Evolutionary conservation across 2,797 vertebrate species (phyloP).

Genomic region (Microctenopoma stevenorrisi): DNA sequence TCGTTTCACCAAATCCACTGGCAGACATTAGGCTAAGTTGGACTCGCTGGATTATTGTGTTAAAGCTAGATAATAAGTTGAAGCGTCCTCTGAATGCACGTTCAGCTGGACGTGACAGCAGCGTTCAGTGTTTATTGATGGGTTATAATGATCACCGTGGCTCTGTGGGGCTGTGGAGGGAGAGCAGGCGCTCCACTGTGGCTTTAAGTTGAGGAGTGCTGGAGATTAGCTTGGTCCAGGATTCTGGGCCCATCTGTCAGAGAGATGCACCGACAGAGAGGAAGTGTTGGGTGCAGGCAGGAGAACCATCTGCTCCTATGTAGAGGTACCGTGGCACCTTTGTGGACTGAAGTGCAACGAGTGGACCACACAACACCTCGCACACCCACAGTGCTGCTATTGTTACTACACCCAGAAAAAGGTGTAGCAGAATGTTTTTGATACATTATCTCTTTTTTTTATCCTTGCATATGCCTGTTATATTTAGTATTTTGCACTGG

Average conservation of each 20-base stretch:
- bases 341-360: slow-evolving; percentile 38
- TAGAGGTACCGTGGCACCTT: slow-evolving; percentile 69
- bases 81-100: slow-evolving; percentile 23
- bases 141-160: slow-evolving; percentile 37
- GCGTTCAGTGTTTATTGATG: slow-evolving; percentile 35
- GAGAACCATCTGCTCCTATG: slow-evolving; percentile 83
- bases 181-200: slow-evolving; percentile 67
- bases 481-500: not conserved
- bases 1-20: slow-evolving; percentile 50
- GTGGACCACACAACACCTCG: slow-evolving; percentile 50
- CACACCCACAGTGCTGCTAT: slow-evolving; percentile 38
- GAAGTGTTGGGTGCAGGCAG: slow-evolving; percentile 77
- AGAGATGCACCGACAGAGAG: slow-evolving; percentile 80
- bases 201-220: slow-evolving; percentile 82
- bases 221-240: slow-evolving; percentile 84
- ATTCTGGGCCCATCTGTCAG: slow-evolving; percentile 85
- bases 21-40: slow-evolving; percentile 36
- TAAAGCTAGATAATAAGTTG: not conserved
- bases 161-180: slow-evolving; percentile 54
- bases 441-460: not conserved
- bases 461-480: not conserved
- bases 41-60: slow-evolving; percentile 8
- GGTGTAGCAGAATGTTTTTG: not conserved
- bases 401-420: slow-evolving; percentile 19
- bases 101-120: slow-evolving; percentile 39